Evolutionary conservation across 2,888 invertebrate species (phyloP), one percentile per base, ranked within the genome.

Genomic region (Nomada lathburiana): DNA sequence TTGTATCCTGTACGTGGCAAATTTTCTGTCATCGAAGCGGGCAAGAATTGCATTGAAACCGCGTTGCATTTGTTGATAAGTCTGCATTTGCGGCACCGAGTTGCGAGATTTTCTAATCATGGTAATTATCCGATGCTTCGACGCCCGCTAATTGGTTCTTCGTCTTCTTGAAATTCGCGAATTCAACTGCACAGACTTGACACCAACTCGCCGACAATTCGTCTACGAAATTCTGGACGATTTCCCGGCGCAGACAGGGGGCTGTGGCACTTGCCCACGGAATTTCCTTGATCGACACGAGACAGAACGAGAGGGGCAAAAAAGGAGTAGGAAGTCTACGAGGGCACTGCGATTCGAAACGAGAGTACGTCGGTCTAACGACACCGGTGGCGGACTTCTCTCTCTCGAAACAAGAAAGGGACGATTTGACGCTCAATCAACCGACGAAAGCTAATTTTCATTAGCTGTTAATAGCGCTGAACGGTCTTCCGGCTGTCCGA

Each of bases 391-490:
- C 88, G 85, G 88, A 89, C 87, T 91, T 89, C 89, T 89, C 89
- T 89, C 91, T 86, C 72, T 74, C 87, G 91, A 91, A 91, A 92
- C 91, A 92, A 93, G 92, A 93, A 93, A 92, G 93, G 93, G 92
- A 92, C 92, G 92, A 94, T 93, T 93, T 92, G 93, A 90, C 92
- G 93, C 92, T 93, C 93, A 93, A 94, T 94, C 93, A 93, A 92
- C 88, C 90, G 92, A 93, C 92, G 91, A 91, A 93, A 93, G 93
- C 93, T 93, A 94, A 94, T 94, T 94, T 94, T 94, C 94, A 93
- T 93, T 93, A 94, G 92, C 92, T 91, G 93, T 92, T 94, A 93
- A 93, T 92, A 91, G 92, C 90, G 86, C 87, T 76, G 86, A 77
- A 85, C 87, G 77, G 83, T 78, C 75, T 70, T 71, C 67, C 81